Evolutionary conservation across 2,888 invertebrate species (phyloP).

Genomic region (Drosophila lacicola): DNA sequence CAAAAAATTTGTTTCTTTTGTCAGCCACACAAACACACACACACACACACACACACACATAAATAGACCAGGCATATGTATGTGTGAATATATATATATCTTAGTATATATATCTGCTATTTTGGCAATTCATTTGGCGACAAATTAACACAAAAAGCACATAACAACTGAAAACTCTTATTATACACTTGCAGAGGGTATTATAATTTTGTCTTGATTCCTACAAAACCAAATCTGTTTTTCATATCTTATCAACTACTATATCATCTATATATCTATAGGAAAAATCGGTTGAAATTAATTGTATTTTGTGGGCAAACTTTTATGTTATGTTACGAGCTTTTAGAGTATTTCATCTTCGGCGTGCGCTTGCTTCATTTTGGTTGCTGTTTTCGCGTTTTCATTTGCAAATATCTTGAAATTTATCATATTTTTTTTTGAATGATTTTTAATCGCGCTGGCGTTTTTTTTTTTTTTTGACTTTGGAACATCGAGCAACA

Average conservation of each 20-base stretch:
- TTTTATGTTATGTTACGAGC: too few relatives aligned
- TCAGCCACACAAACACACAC: conserved; percentile 31
- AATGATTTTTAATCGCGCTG: conserved; percentile 52
- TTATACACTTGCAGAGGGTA: too few relatives aligned
- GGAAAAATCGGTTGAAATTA: too few relatives aligned
- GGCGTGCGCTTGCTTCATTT: neutral
- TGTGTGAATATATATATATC: conserved; percentile 10
- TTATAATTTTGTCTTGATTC: too few relatives aligned
- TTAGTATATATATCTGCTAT: conserved; percentile 23
- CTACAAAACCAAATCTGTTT: too few relatives aligned
- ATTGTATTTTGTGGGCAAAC: too few relatives aligned
- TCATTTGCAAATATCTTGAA: conserved; percentile 12
- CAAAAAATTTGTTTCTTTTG: conserved; percentile 63
- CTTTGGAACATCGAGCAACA: conserved; percentile 17
- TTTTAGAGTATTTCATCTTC: too few relatives aligned
- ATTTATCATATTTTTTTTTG: conserved; percentile 47
- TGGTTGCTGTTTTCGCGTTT: conserved; percentile 15
- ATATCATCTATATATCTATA: too few relatives aligned
- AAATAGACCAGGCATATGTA: conserved; percentile 7
- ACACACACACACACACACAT: conserved; percentile 2
- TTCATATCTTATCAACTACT: too few relatives aligned
- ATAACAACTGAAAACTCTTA: conserved; percentile 38
- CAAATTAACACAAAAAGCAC: conserved; percentile 70
- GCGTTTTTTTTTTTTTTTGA: neutral
- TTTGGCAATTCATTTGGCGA: conserved; percentile 78